Evolutionary conservation across 2,113 vertebrate species (phyloP).

Genomic region (Daphoenositta chrysoptera): DNA sequence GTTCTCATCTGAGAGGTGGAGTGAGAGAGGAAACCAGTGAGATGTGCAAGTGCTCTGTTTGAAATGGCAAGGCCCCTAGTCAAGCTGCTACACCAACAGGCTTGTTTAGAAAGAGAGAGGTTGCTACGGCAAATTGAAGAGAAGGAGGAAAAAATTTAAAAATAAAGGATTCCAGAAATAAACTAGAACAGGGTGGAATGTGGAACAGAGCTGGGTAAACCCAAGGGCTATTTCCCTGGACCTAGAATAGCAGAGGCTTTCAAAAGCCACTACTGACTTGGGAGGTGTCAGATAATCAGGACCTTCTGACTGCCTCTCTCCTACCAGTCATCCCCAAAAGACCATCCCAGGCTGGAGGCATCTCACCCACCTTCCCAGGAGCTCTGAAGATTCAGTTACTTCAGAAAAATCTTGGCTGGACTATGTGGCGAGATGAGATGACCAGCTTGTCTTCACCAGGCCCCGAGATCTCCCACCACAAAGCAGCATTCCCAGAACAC

Average conservation of each 20-base stretch:
- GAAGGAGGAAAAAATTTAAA: not conserved
- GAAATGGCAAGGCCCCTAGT: not conserved
- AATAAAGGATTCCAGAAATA: not conserved
- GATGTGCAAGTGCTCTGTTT: not conserved
- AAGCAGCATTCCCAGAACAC: constrained; percentile 33
- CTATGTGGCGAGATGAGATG: not conserved
- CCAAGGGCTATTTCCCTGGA: not conserved
- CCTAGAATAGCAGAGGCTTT: not conserved
- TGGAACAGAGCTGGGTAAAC: not conserved
- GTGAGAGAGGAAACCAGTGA: not conserved
- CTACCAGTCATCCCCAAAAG: not conserved
- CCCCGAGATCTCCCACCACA: constrained; percentile 3
- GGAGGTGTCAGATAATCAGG: not conserved
- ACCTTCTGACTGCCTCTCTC: not conserved
- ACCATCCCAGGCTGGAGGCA: not conserved
- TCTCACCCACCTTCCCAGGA: not conserved
- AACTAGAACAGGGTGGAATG: not conserved
- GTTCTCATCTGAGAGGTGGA: not conserved
- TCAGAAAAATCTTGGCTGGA: not conserved
- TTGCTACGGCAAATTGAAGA: constrained; percentile 2
- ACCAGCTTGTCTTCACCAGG: constrained; percentile 14
- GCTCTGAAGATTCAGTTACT: not conserved
- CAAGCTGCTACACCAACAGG: not conserved
- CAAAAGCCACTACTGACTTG: not conserved
- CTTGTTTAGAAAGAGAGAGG: not conserved